Evolutionary conservation across 2,888 invertebrate species (phyloP).

Genomic region (Metellina segmentata): DNA sequence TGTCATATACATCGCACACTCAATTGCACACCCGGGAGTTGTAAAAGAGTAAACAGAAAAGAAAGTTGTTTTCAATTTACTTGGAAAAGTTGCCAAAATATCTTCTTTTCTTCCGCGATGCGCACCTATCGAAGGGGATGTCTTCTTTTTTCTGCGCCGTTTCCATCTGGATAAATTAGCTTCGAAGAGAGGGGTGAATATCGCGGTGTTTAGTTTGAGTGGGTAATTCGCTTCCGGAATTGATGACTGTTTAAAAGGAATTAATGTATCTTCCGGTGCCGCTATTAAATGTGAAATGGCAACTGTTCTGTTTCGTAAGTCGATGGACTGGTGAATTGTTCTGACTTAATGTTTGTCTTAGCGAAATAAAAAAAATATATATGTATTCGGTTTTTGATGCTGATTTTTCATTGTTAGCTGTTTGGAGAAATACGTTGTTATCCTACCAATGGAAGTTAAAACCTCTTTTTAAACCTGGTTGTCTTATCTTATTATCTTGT

Average conservation of each 20-base stretch:
- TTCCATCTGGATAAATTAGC: neutral
- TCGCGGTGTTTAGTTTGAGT: neutral
- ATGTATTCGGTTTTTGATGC: no score
- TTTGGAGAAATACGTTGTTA: no score
- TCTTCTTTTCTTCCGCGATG: conserved; percentile 38
- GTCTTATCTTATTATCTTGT: no score
- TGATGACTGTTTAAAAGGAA: neutral
- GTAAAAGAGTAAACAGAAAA: conserved; percentile 39
- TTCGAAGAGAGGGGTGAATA: neutral
- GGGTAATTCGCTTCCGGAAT: neutral
- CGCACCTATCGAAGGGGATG: conserved; percentile 8
- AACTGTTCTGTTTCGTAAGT: neutral
- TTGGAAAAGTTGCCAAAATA: conserved; percentile 43
- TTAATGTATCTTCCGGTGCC: neutral
- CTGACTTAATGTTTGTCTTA: no score
- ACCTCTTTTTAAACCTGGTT: no score
- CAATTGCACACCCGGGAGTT: conserved; percentile 67
- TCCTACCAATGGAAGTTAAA: no score
- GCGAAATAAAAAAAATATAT: no score
- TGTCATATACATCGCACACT: conserved; percentile 60
- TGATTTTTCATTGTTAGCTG: no score
- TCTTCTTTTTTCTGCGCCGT: neutral
- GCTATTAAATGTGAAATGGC: neutral
- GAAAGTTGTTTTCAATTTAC: conserved; percentile 66
- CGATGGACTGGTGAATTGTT: no score